Conservation (phyloP, 2,113 vertebrate species). For the Lagopus leucura region DNA sequence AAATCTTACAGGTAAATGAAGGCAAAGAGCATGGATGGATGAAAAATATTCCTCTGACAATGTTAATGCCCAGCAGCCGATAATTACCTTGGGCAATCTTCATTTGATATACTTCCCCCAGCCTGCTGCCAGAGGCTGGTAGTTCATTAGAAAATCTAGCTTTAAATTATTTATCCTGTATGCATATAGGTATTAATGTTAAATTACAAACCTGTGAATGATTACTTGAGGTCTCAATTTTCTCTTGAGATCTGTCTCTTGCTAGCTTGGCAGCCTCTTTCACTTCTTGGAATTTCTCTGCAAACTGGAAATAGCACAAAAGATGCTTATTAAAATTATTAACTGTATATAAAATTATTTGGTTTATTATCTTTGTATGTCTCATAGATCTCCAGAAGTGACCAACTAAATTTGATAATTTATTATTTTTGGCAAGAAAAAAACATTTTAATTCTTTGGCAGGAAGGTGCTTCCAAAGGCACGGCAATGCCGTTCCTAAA, state of each 20-base stretch:
- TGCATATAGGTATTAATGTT: not conserved
- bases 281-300: conserved; percentile 97
- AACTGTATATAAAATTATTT: not conserved
- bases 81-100: conserved; percentile 1
- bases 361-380: not conserved
- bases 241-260: conserved; percentile 95
- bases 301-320: conserved; percentile 85
- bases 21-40: not conserved
- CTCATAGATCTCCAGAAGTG: not conserved
- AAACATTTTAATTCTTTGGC: not conserved
- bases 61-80: not conserved
- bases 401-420: not conserved
- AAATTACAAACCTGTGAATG: conserved; percentile 88
- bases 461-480: not conserved
- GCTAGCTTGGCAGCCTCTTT: conserved; percentile 93
- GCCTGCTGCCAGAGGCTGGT: not conserved
- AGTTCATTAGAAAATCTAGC: conserved; percentile 11
- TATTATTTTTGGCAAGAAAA: not conserved
- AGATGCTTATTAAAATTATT: not conserved
- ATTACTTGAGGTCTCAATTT: conserved; percentile 89
- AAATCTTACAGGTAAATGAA: not conserved
- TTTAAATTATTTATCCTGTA: not conserved
- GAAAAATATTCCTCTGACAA: conserved; percentile 29
- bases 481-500: not conserved
- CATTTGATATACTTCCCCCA: not conserved